Conservation (phyloP, 2,797 vertebrate genomes). For the Gastrophryne carolinensis region DNA sequence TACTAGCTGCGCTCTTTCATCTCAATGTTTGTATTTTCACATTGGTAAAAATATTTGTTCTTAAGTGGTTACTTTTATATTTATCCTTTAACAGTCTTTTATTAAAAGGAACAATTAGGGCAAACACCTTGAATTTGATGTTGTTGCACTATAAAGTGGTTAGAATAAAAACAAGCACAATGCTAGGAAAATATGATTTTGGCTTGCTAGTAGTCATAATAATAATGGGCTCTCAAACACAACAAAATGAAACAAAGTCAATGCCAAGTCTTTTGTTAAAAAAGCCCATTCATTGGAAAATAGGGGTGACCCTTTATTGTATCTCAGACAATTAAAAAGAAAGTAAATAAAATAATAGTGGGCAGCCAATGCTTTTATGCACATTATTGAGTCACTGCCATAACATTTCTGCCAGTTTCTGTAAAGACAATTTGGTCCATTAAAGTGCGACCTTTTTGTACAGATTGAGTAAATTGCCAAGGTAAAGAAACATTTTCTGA, state of each 20-base stretch:
- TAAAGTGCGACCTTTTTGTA: neutral
- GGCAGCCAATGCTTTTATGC: too few species aligned
- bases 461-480: neutral
- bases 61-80: neutral
- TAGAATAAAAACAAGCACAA: neutral
- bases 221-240: neutral
- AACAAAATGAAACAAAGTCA: neutral
- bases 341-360: neutral
- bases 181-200: neutral
- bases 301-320: neutral
- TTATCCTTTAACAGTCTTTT: neutral
- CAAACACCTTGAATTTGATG: too few species aligned
- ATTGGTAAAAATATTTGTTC: too few species aligned
- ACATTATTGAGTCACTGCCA: too few species aligned
- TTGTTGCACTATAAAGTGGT: too few species aligned
- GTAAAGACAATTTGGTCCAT: neutral
- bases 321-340: neutral
- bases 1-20: too few species aligned
- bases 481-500: neutral
- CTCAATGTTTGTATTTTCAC: too few species aligned
- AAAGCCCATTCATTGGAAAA: neutral
- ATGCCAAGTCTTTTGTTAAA: neutral
- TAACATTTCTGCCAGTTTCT: neutral
- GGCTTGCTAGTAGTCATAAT: neutral
- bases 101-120: neutral